These are phyloP conservation scores for Hyles euphorbiae DNA, from an alignment of 1,140 invertebrate genomes.

Conservation along the genomic window DNA sequence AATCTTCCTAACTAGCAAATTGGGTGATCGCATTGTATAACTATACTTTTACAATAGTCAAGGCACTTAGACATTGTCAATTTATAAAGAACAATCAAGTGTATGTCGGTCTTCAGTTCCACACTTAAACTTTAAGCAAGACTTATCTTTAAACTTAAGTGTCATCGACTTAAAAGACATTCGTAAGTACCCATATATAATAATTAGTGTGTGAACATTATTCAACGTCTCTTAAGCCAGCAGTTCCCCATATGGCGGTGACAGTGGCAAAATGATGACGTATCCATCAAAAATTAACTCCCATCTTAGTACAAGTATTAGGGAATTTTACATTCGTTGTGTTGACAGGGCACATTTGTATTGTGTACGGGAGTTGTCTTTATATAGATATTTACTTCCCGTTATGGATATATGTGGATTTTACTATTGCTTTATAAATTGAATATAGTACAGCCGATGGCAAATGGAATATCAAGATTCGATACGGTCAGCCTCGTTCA, in stretches of 20 bases:
- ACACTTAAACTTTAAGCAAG: no score
- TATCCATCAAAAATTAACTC: conserved; percentile 48
- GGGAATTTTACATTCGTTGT: conserved; percentile 32
- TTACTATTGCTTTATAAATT: no score
- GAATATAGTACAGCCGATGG: no score
- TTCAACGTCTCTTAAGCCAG: no score
- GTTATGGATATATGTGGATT: no score
- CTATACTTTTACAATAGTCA: background rate
- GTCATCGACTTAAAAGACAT: no score
- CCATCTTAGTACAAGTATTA: conserved; percentile 35
- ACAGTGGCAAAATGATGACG: conserved; percentile 24
- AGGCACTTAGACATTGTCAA: background rate
- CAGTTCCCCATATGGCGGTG: conserved; percentile 29
- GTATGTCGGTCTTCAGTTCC: background rate
- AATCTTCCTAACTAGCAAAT: background rate
- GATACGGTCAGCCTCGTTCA: no score
- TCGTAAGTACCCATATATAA: no score
- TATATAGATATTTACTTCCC: conserved; percentile 3
- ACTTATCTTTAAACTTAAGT: no score
- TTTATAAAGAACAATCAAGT: background rate
- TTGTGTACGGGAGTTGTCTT: conserved; percentile 2
- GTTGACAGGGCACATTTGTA: conserved; percentile 47
- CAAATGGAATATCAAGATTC: no score
- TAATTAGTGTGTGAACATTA: no score
- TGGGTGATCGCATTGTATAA: background rate